phyloP scores from a whole-genome alignment of 2,113 vertebrate genomes.

The Apaloderma vittatum region DNA sequence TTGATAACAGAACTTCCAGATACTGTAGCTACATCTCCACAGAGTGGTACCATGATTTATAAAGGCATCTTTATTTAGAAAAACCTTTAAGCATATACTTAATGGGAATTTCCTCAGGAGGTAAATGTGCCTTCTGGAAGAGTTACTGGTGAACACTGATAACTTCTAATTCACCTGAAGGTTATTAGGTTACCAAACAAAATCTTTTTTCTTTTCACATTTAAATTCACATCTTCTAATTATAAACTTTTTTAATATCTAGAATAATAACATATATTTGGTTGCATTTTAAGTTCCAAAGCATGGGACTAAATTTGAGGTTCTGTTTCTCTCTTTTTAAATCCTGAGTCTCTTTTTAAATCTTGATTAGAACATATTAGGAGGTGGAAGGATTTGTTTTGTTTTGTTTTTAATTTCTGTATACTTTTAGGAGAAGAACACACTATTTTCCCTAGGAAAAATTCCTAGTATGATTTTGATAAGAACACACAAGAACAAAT shows the following conservation, averaged over 20 bases:
- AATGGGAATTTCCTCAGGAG: neutral
- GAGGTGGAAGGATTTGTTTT: fast-evolving
- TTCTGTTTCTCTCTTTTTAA: neutral
- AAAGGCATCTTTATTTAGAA: neutral
- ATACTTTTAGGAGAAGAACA: neutral
- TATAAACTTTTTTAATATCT: neutral
- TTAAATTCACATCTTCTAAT: neutral
- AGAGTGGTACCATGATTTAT: neutral
- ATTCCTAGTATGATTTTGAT: neutral
- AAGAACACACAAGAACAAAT: neutral
- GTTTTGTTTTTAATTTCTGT: neutral
- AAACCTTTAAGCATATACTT: neutral
- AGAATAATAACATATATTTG: neutral
- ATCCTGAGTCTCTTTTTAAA: neutral
- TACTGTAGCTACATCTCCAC: neutral
- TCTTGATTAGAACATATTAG: neutral
- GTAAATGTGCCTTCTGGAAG: neutral
- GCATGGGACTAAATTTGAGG: neutral
- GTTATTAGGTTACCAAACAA: neutral
- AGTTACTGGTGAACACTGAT: neutral
- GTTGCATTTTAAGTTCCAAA: fast-evolving
- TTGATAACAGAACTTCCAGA: neutral
- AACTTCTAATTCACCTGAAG: neutral
- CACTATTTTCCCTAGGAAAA: neutral
- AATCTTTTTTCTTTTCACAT: neutral